Evolutionary conservation across 2,888 invertebrate genomes (phyloP).

Genomic region (Microchrysa polita): DNA sequence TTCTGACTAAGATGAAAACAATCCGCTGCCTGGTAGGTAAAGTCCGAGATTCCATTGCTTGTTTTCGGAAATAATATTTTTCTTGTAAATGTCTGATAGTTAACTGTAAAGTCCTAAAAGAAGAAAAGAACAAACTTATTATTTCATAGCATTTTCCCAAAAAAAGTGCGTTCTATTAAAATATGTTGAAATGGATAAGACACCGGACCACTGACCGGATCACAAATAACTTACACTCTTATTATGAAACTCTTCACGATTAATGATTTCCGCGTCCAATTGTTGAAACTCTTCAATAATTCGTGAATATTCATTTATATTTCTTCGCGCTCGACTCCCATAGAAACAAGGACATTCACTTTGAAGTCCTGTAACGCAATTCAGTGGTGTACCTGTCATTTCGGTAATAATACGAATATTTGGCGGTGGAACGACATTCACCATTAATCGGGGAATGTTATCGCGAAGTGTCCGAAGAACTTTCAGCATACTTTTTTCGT

Average conservation of each 20-base stretch:
- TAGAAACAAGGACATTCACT: constrained; percentile 70
- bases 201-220: no score
- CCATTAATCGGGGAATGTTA: constrained; percentile 70
- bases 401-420: constrained; percentile 64
- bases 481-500: constrained; percentile 65
- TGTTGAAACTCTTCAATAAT: constrained; percentile 68
- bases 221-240: constrained; percentile 55
- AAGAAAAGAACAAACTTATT: no score
- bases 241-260: constrained; percentile 60
- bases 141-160: no score
- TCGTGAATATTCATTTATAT: constrained; percentile 60
- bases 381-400: constrained; percentile 59
- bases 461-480: constrained; percentile 65
- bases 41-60: constrained; percentile 64
- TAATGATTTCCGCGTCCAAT: constrained; percentile 66
- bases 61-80: constrained; percentile 63
- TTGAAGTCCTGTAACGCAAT: constrained; percentile 64
- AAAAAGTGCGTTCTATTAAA: no score
- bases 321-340: constrained; percentile 58
- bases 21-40: constrained; percentile 68
- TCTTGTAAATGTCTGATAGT: constrained; percentile 66
- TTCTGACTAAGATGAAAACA: constrained; percentile 74
- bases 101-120: constrained; percentile 69
- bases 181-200: no score
- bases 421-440: constrained; percentile 68